Conservation (phyloP, 2,888 invertebrate species). For the Sussaba pulchella region DNA sequence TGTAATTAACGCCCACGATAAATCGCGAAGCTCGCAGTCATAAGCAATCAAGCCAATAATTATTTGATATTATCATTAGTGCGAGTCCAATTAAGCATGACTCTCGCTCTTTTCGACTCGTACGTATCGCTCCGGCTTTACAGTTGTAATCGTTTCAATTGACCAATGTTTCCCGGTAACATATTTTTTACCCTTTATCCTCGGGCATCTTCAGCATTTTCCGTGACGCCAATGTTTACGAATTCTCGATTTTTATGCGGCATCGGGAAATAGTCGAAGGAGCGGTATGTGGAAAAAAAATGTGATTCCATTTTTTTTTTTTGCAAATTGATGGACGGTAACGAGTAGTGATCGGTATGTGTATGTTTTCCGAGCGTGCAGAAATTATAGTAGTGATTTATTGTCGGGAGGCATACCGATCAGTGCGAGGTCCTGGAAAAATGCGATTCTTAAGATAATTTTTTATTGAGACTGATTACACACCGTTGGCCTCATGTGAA, state of each 20-base stretch:
- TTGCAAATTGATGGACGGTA: too few relatives aligned
- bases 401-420: not conserved
- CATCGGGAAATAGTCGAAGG: not conserved
- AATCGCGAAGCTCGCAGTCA: slow-evolving; percentile 50
- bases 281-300: not conserved
- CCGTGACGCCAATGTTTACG: not conserved
- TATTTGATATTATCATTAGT: slow-evolving; percentile 61
- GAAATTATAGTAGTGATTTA: not conserved
- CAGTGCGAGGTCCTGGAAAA: too few relatives aligned
- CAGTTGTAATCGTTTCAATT: slow-evolving; percentile 39
- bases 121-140: slow-evolving; percentile 4
- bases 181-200: slow-evolving; percentile 1
- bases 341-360: too few relatives aligned
- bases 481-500: too few relatives aligned
- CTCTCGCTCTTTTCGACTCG: not conserved
- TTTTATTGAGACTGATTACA: too few relatives aligned
- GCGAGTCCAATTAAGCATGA: slow-evolving; percentile 25
- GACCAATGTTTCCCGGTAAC: slow-evolving; percentile 46
- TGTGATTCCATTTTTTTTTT: too few relatives aligned
- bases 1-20: slow-evolving; percentile 60
- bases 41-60: slow-evolving; percentile 59
- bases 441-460: too few relatives aligned
- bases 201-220: not conserved
- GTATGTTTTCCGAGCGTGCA: not conserved
- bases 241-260: not conserved